Conservation (phyloP, 2,888 invertebrate species). For the Mythimna albipuncta region DNA sequence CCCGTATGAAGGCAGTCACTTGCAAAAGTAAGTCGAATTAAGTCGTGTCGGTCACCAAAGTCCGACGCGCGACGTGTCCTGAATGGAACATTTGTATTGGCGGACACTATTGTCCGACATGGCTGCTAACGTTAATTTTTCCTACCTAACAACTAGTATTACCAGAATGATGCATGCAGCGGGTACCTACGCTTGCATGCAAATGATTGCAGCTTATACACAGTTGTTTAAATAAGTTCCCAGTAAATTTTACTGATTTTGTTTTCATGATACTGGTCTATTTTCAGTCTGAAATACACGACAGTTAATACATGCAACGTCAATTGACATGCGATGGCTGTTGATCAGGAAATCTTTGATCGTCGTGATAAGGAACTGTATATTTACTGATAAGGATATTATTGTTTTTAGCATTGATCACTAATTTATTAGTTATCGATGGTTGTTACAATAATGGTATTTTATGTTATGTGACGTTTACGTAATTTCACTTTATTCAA, state of each 20-base stretch:
- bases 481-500: background rate
- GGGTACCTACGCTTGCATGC: conserved; percentile 22
- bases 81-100: no score
- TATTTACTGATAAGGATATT: background rate
- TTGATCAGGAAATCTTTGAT: conserved; percentile 15
- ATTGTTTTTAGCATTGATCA: background rate
- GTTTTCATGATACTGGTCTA: conserved; percentile 33
- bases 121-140: background rate
- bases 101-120: no score
- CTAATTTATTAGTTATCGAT: background rate
- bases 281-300: conserved; percentile 38
- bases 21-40: no score
- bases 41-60: no score
- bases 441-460: background rate
- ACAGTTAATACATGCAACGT: conserved; percentile 31
- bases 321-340: conserved; percentile 17
- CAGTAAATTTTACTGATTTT: conserved; percentile 36
- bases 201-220: conserved; percentile 19
- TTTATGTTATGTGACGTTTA: background rate
- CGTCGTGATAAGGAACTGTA: conserved; percentile 7
- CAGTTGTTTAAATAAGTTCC: background rate
- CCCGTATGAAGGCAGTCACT: no score
- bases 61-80: no score
- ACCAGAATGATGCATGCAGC: conserved; percentile 8
- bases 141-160: background rate